Percentiles rank a stretch among this genome's conserved stretches.
Evolutionary conservation across 2,797 vertebrate genomes (phyloP).

Genomic region (Mormyrus proboscirostris): DNA sequence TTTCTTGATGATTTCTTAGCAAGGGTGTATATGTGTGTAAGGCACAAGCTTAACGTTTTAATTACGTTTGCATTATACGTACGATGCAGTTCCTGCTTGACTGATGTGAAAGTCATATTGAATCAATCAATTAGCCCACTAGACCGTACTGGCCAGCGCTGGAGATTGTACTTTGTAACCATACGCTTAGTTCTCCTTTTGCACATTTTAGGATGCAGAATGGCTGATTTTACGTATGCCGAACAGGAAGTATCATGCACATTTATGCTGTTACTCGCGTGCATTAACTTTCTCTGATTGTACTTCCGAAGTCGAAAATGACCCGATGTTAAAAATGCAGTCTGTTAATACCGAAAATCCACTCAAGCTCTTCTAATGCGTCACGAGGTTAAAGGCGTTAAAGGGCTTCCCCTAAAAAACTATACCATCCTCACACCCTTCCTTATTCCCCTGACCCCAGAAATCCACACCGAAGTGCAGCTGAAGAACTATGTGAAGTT

Average conservation of each 20-base stretch:
- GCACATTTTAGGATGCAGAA: not conserved
- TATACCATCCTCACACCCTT: not conserved
- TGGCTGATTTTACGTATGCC: not conserved
- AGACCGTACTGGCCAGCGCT: not conserved
- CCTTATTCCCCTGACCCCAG: conserved; percentile 48
- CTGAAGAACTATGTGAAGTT: conserved; percentile 93
- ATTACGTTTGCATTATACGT: not conserved
- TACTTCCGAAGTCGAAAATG: not conserved
- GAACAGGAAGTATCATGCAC: not conserved
- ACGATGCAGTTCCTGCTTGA: not conserved
- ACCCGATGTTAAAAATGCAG: not conserved
- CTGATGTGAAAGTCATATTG: not conserved
- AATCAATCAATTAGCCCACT: not conserved
- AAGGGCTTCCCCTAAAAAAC: not conserved
- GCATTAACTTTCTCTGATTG: not conserved
- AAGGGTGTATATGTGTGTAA: not conserved
- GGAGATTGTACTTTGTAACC: not conserved
- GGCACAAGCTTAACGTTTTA: not conserved
- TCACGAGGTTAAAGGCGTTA: not conserved
- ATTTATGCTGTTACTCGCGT: not conserved
- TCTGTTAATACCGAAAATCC: not conserved
- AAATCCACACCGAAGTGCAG: conserved; percentile 97
- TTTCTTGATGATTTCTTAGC: not conserved
- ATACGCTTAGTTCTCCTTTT: not conserved
- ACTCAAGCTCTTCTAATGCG: not conserved